Percentiles rank a stretch among this genome's conserved stretches.
phyloP scores from a whole-genome alignment of 2,113 vertebrate species.

The Malurus melanocephalus region DNA sequence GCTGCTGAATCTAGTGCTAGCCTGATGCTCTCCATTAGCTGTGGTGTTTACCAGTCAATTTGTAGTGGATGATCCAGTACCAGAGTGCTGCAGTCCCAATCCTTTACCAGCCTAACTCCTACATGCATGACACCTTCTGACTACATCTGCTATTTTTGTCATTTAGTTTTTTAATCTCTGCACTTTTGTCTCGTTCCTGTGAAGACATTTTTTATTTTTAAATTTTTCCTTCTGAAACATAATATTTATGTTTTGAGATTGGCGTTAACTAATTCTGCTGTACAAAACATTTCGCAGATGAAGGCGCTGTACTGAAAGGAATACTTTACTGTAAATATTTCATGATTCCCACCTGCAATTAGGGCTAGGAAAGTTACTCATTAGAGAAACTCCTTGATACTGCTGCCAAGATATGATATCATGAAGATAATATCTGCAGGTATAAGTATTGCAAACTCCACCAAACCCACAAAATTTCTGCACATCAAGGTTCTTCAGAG shows the following conservation, averaged over 20 bases:
- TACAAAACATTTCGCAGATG: neutral
- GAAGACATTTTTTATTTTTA: neutral
- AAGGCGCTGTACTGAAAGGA: neutral
- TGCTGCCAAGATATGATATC: constrained; percentile 47
- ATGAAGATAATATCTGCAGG: constrained; percentile 36
- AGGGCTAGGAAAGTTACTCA: constrained; percentile 23
- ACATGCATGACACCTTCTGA: constrained; percentile 1
- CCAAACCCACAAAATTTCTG: constrained; percentile 4
- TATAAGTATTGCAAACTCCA: constrained; percentile 25
- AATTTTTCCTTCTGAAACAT: neutral
- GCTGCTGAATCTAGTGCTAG: constrained; percentile 21
- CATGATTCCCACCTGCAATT: constrained; percentile 17
- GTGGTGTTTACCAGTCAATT: constrained; percentile 16
- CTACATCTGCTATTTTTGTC: constrained; percentile 27
- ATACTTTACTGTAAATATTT: constrained; percentile 45
- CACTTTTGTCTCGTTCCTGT: constrained; percentile 9
- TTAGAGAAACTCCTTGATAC: constrained; percentile 39
- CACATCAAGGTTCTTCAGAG: constrained; percentile 23
- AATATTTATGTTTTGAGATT: constrained; percentile 41
- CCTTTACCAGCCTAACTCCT: neutral
- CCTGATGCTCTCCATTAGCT: constrained; percentile 22
- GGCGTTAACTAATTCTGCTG: constrained; percentile 13
- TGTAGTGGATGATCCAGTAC: neutral
- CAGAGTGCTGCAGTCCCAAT: neutral
- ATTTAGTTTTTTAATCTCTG: neutral